These are phyloP conservation scores for Fragum sueziense DNA, from an alignment of 2,888 invertebrate genomes.

Conservation along the genomic window DNA sequence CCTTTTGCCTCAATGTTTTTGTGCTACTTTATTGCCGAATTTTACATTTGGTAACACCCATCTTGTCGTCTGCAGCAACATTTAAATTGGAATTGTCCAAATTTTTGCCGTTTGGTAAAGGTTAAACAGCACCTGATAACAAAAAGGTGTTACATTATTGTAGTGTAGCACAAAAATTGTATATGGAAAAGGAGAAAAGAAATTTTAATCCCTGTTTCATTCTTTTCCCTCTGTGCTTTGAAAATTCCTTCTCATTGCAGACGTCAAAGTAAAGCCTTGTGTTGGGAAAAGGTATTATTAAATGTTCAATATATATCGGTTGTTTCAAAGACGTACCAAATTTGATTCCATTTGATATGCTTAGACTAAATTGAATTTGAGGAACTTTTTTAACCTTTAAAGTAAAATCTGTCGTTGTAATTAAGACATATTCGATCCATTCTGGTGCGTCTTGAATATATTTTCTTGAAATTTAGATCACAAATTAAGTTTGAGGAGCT, in stretches of 20 bases:
- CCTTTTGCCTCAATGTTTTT: no score
- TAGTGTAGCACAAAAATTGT: no score
- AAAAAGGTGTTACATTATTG: no score
- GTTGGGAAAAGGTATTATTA: background rate
- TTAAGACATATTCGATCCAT: background rate
- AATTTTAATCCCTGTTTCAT: background rate
- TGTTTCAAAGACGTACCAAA: no score
- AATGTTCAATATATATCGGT: background rate
- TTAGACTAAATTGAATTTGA: no score
- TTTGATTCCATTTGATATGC: no score
- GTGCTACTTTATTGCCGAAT: no score
- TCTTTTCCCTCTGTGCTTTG: background rate
- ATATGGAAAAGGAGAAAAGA: background rate
- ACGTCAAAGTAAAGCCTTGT: background rate
- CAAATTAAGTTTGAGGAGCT: background rate
- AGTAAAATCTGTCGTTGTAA: background rate
- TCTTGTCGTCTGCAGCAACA: no score
- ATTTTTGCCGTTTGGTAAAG: no score
- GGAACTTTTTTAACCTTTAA: background rate
- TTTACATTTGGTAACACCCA: no score
- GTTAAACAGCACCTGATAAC: no score
- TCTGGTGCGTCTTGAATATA: background rate
- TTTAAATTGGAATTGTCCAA: no score
- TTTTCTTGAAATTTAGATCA: background rate
- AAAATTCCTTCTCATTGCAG: background rate